Conservation (phyloP, 2,797 vertebrate genomes). For the Clarias platycephalus region DNA sequence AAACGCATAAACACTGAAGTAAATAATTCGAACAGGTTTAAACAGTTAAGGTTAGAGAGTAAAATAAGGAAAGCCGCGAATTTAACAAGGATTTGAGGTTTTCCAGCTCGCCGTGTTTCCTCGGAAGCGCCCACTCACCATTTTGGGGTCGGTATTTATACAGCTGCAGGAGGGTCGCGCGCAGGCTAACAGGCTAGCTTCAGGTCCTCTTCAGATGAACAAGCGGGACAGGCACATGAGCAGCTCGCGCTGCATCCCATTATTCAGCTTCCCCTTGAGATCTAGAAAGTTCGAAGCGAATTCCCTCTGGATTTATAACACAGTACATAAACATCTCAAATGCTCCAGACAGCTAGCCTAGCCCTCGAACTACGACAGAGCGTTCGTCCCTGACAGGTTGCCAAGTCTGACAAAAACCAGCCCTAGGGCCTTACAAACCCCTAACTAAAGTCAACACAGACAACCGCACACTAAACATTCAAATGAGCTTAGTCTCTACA, state of each 20-base stretch:
- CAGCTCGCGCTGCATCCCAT: slow-evolving; percentile 55
- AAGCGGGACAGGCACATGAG: slow-evolving; percentile 28
- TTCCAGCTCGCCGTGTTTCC: not conserved
- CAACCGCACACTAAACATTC: not conserved
- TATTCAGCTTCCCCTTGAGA: slow-evolving; percentile 38
- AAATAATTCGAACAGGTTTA: rapidly evolving
- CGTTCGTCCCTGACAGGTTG: slow-evolving; percentile 8
- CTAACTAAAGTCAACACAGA: not conserved
- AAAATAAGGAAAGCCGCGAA: not conserved
- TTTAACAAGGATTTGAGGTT: not conserved
- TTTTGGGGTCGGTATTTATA: slow-evolving; percentile 53
- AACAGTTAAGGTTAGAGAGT: too few relatives aligned
- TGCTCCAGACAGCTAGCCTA: not conserved
- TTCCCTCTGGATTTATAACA: not conserved
- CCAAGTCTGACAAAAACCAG: not conserved
- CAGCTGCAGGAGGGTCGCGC: slow-evolving; percentile 43
- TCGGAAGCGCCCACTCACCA: slow-evolving; percentile 57
- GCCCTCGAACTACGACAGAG: slow-evolving; percentile 29
- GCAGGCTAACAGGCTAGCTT: slow-evolving; percentile 44
- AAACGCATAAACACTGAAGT: not conserved
- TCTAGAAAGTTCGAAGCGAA: not conserved
- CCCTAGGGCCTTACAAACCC: not conserved
- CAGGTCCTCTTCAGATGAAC: not conserved
- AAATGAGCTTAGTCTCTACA: not conserved
- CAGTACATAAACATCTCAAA: not conserved